Evolutionary conservation across 2,797 vertebrate genomes (phyloP).

Genomic region (Lacerta bilineata): DNA sequence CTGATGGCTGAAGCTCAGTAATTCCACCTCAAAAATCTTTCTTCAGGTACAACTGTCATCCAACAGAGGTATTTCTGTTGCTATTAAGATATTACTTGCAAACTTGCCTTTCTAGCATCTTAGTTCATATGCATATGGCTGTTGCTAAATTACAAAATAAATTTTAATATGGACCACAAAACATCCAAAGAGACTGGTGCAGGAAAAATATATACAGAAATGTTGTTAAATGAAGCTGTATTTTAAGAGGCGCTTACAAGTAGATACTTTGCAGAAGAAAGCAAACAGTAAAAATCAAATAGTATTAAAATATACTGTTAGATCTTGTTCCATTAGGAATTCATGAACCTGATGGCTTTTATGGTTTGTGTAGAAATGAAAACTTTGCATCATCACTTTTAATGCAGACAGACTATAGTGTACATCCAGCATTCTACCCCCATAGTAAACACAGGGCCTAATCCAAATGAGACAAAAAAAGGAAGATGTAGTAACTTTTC

Average conservation of each 20-base stretch:
- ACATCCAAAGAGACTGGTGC: conserved; percentile 49
- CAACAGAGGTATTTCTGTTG: conserved; percentile 16
- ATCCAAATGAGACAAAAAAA: neutral
- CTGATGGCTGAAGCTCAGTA: neutral
- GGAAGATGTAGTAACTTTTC: conserved; percentile 48
- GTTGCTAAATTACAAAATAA: conserved; percentile 50
- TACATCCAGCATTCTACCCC: conserved; percentile 45
- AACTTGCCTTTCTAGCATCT: conserved; percentile 59
- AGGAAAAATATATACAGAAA: conserved; percentile 46
- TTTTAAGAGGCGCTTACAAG: conserved; percentile 63
- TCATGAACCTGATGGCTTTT: conserved; percentile 78
- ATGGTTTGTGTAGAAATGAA: conserved; percentile 80
- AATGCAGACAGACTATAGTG: conserved; percentile 74
- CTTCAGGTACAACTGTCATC: neutral
- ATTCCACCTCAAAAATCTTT: neutral
- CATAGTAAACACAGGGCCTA: conserved; percentile 47
- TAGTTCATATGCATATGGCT: conserved; percentile 53
- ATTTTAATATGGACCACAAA: conserved; percentile 46
- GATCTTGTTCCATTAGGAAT: conserved; percentile 77
- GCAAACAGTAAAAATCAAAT: conserved; percentile 69
- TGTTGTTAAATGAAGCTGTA: conserved; percentile 52
- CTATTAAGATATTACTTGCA: conserved; percentile 62
- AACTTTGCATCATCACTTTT: conserved; percentile 78
- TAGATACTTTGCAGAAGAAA: conserved; percentile 67
- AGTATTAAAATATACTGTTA: conserved; percentile 66